phyloP scores from a whole-genome alignment of 2,113 vertebrate species.

The Petrocephalus microphthalmus region DNA sequence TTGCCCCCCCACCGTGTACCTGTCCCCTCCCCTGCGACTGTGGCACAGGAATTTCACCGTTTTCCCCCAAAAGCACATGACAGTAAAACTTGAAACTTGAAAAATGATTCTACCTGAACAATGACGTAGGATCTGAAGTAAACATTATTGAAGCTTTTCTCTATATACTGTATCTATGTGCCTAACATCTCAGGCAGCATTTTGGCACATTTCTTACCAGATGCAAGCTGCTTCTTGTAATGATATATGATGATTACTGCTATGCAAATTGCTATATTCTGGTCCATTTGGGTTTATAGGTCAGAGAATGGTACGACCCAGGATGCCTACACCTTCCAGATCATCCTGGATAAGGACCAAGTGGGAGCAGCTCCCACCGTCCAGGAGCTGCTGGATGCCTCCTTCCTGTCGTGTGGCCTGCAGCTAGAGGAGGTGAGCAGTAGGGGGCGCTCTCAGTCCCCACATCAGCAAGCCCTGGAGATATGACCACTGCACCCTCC shows the following conservation, averaged over 20 bases:
- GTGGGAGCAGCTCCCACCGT: constrained; percentile 57
- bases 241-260: background rate
- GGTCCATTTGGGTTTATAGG: constrained; percentile 36
- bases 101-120: background rate
- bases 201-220: background rate
- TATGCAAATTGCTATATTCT: background rate
- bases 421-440: constrained; percentile 64
- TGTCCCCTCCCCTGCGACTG: background rate
- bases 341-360: constrained; percentile 65
- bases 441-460: background rate
- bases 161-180: background rate
- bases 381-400: constrained; percentile 66
- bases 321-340: constrained; percentile 66
- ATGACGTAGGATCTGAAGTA: background rate
- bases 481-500: background rate
- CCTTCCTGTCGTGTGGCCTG: constrained; percentile 60
- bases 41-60: background rate
- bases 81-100: background rate
- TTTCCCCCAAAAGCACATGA: background rate
- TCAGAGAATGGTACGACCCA: constrained; percentile 51
- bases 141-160: background rate
- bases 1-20: background rate
- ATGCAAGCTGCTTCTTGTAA: background rate
- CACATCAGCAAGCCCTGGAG: background rate
- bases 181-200: background rate